These are phyloP conservation scores for Thymelicus sylvestris DNA, from an alignment of 2,888 invertebrate genomes.

Conservation along the genomic window DNA sequence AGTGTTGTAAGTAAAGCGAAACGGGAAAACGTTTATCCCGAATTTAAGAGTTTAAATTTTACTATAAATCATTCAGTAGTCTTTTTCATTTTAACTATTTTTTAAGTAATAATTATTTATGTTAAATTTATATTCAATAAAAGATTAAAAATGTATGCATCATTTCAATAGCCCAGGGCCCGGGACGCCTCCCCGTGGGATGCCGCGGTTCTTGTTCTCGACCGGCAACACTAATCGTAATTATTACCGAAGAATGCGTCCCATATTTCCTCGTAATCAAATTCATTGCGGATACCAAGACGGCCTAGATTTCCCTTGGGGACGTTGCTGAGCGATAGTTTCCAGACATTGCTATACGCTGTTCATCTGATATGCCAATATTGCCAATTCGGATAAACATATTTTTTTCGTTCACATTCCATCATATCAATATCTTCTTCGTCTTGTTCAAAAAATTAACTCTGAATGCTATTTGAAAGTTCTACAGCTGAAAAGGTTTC, in stretches of 20 bases:
- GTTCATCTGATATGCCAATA: slow-evolving; percentile 2
- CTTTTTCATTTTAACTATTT: too few relatives aligned
- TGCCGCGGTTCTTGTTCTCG: background rate
- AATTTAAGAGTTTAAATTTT: too few relatives aligned
- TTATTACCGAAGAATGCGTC: slow-evolving; percentile 28
- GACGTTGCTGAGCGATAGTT: slow-evolving; percentile 23
- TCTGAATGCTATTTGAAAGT: too few relatives aligned
- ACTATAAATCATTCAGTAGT: too few relatives aligned
- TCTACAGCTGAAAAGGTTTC: too few relatives aligned
- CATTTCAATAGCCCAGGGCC: slow-evolving; percentile 2
- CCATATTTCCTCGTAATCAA: slow-evolving; percentile 30
- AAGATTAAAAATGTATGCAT: too few relatives aligned
- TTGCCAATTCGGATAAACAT: slow-evolving; percentile 12
- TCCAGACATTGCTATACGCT: slow-evolving; percentile 21
- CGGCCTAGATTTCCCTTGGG: slow-evolving; percentile 30
- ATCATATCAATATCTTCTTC: background rate
- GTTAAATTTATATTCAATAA: too few relatives aligned
- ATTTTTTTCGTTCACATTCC: background rate
- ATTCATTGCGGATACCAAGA: slow-evolving; percentile 27
- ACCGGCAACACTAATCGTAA: slow-evolving; percentile 24
- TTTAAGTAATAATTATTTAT: too few relatives aligned
- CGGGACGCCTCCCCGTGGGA: slow-evolving; percentile 6
- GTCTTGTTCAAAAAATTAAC: too few relatives aligned
- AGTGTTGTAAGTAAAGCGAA: too few relatives aligned
- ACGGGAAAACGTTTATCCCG: too few relatives aligned